Conservation (phyloP, 2,888 invertebrate species). For the Limnephilus auricula region DNA sequence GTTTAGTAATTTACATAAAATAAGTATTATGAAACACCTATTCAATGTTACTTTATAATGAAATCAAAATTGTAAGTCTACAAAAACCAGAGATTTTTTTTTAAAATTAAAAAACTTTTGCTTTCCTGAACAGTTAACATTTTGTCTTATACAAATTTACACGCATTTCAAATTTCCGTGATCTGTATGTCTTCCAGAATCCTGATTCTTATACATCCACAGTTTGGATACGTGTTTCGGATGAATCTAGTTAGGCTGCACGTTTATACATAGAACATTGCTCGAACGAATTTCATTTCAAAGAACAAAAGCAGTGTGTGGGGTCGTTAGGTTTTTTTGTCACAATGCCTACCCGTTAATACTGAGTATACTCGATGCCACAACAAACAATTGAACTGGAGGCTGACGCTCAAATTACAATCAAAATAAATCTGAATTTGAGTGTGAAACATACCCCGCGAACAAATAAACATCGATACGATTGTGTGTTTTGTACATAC, state of each 20-base stretch:
- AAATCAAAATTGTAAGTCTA: no score
- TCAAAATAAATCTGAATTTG: constrained; percentile 27
- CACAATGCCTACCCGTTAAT: no score
- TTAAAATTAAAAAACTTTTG: no score
- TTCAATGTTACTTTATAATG: no score
- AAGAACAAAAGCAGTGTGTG: constrained; percentile 18
- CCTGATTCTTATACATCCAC: neutral
- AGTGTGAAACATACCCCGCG: neutral
- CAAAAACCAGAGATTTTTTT: no score
- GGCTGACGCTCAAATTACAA: neutral
- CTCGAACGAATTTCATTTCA: neutral
- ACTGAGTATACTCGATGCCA: neutral
- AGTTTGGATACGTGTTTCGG: neutral
- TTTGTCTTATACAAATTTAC: no score
- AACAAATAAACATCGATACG: neutral
- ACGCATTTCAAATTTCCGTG: no score
- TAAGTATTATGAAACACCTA: no score
- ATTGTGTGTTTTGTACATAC: neutral
- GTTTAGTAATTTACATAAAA: no score
- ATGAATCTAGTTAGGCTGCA: neutral
- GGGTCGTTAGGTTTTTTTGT: constrained; percentile 7
- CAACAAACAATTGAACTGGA: neutral
- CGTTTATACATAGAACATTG: neutral
- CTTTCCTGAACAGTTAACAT: no score
- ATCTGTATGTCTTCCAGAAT: neutral